Evolutionary conservation across 2,888 invertebrate species (phyloP).

Genomic region (Monoplex corrugatus): DNA sequence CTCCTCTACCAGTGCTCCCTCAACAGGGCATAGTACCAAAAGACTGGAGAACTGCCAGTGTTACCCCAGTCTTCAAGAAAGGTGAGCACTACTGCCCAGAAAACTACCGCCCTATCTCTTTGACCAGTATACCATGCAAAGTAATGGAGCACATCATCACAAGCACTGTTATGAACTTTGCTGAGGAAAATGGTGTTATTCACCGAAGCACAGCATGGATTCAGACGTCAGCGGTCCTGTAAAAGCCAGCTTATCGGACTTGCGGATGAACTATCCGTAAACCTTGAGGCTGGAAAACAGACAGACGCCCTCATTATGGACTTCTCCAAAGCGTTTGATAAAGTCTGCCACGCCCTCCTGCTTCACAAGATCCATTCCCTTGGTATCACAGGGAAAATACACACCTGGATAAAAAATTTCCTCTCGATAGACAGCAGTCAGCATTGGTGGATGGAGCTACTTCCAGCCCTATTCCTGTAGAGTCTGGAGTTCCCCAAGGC

Average conservation of each 20-base stretch:
- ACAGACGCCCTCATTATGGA: not conserved
- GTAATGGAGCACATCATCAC: not conserved
- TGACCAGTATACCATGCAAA: not conserved
- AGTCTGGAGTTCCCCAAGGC: slow-evolving; percentile 1
- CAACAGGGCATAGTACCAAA: slow-evolving; percentile 15
- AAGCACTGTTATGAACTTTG: not conserved
- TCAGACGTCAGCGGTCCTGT: not conserved
- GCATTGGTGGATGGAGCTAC: not conserved
- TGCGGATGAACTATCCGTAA: not conserved
- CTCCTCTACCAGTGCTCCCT: slow-evolving; percentile 7
- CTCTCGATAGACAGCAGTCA: slow-evolving; percentile 20
- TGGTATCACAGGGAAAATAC: not conserved
- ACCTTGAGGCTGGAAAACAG: not conserved
- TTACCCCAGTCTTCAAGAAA: slow-evolving; percentile 27
- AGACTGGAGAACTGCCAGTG: not conserved
- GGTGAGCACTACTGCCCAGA: too few species aligned
- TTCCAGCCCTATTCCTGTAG: not conserved
- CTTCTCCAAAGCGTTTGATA: slow-evolving; percentile 22
- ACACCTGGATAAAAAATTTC: not conserved
- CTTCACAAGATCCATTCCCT: not conserved
- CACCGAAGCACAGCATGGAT: not conserved
- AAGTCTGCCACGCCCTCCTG: slow-evolving; percentile 28
- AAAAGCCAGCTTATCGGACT: slow-evolving; percentile 6
- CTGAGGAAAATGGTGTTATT: not conserved
- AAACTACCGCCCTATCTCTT: slow-evolving; percentile 7